Base-by-base conservation (phyloP, 1,140 invertebrate species). In the Daktulosphaira vitifoliae region DNA sequence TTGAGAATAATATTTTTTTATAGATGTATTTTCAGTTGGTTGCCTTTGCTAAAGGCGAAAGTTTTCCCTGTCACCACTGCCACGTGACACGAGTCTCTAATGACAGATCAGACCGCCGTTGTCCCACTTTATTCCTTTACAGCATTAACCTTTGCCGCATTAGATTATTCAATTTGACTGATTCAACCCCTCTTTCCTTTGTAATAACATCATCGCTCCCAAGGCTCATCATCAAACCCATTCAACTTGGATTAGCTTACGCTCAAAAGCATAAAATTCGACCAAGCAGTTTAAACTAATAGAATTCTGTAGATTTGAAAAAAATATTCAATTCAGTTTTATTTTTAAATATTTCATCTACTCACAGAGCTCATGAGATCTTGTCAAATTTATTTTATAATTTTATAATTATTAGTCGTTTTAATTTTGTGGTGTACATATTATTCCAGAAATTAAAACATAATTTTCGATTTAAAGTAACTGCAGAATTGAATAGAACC, bases 71-170 rank as follows among this genome's bases (percentile, higher is more conserved):
- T 23, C 38, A 37, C 37, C 39, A n/a, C 39, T 15, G 54, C 54
- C 56, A 62, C 56, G 56, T 62, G 56, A 62, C 56, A 33, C 56
- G 56, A 23, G 56, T 62, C 56, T 62, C 56, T 62, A 62, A 62
- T 62, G 56, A 62, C 56, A 62, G 56, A 62, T 62, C 42, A 62
- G 56, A 59, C 38, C 39, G 23, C 22, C 54, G 54, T 8, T 38
- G 54, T 46, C n/a, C 25, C 44, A 48, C 56, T 48, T 62, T 48
- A 25, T 48, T 39, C 42, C 42, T 46, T 46, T 48, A 15, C 44
- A 29, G 42, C 42, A 29, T 62, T 62, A 62, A 62, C 56, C 56
- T 62, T 62, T 46, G 56, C 25, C 56, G 42, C 56, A 29, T 48
- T 46, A 48, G 56, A 62, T 62, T 62, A 62, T 62, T 62, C 56